Conservation (phyloP, 2,113 vertebrate species). For the Neomonachus schauinslandi region DNA sequence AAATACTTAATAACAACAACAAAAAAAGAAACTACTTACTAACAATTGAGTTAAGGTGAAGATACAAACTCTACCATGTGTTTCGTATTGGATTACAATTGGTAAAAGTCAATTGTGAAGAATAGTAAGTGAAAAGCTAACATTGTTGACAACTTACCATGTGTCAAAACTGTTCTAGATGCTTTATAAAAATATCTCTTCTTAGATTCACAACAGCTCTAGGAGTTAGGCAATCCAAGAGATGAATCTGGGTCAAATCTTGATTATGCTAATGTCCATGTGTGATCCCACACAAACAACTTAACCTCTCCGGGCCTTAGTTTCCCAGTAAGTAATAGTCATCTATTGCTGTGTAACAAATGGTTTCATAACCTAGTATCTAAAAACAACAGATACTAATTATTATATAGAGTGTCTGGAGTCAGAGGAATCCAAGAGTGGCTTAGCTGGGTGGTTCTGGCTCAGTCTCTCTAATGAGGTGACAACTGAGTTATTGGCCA, state of each 20-base stretch:
- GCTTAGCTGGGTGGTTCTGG: neutral
- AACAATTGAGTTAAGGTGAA: neutral
- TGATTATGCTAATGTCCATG: neutral
- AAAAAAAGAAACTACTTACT: neutral
- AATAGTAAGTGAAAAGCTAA: neutral
- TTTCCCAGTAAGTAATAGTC: neutral
- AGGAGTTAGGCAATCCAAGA: neutral
- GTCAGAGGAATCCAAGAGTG: neutral
- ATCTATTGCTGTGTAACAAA: neutral
- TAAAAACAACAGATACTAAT: neutral
- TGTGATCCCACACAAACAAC: neutral
- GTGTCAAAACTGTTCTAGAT: neutral
- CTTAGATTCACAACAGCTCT: neutral
- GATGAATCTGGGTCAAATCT: neutral
- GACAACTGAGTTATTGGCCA: neutral
- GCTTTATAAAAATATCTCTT: neutral
- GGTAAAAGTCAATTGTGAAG: neutral
- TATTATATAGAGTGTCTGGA: neutral
- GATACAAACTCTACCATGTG: conserved; percentile 9
- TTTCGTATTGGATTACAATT: conserved; percentile 27
- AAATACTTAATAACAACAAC: neutral
- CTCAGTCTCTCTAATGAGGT: neutral
- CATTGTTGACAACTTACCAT: neutral
- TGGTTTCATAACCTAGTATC: neutral
- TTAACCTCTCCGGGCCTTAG: neutral